Base-by-base conservation (phyloP, 2,113 vertebrate species). In the Pogonocichla stellata region DNA sequence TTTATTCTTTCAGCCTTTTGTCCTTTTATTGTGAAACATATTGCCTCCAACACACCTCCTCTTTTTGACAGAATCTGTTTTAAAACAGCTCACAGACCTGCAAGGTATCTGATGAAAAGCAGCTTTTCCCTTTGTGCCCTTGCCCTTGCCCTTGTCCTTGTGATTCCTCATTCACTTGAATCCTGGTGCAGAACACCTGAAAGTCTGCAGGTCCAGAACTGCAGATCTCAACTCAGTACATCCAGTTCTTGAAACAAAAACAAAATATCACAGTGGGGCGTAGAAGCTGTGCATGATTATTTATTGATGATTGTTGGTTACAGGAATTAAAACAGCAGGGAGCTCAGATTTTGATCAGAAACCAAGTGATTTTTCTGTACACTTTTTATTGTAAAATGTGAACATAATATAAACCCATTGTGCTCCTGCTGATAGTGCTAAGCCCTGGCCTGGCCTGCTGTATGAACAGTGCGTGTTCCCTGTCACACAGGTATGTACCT, bases 271-370 rank as follows among this genome's bases (percentile, higher is more conserved):
- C 92, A 83, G 93, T 66, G 47, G 90, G 90, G 36, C 7, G 25
- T 66, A 91, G 62, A 91, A 94, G 50, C 90, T 83, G 64, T 88
- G 58, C 80, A 2, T 86, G 82, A 92, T 95, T 96, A 95, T 96
- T 94, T 96, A 94, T 96, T 96, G 92, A 92, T 96, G 90, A 91
- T 80, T 93, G 90, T 78, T 96, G 79, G 88, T 94, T 93, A 90
- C 90, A 92, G 82, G 88, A 96, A 96, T 93, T 96, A 96, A 90
- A 95, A 70, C 87, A 88, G 94, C 88, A 83, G 93, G 94, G 88
- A 93, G 64, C 82, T 92, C 69, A 80, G 90, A 88, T 90, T 96
- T 86, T 94, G 75, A 97, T 97, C 92, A 94, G 93, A 95, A 93
- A 90, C 64, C 73, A 92, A 80, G 85, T 62, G 64, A 90, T 91